These are phyloP conservation scores for Agrilus mali DNA, from an alignment of 2,888 invertebrate species.

Conservation along the genomic window DNA sequence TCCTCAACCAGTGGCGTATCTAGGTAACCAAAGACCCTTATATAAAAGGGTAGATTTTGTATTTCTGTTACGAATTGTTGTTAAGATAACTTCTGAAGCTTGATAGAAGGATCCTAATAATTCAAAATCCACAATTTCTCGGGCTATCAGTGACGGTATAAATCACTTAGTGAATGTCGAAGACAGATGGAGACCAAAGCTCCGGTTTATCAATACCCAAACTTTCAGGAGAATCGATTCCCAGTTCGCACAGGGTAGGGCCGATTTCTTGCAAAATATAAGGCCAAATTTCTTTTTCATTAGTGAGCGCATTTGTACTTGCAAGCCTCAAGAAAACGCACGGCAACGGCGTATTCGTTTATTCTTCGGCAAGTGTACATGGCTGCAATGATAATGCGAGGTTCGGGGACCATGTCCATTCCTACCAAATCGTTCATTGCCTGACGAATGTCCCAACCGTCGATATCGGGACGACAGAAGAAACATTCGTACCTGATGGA, in stretches of 20 bases:
- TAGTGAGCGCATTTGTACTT: constrained; percentile 71
- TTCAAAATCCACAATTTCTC: too few relatives aligned
- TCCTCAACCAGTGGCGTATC: too few relatives aligned
- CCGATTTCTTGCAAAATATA: constrained; percentile 80
- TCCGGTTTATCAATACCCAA: constrained; percentile 96
- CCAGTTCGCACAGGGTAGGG: constrained; percentile 84
- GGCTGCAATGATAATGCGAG: constrained; percentile 43
- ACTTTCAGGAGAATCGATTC: constrained; percentile 86
- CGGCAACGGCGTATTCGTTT: constrained; percentile 52
- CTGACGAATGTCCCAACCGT: constrained; percentile 62
- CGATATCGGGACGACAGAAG: constrained; percentile 76
- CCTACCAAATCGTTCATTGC: constrained; percentile 41
- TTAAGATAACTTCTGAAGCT: too few relatives aligned
- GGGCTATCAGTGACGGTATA: neutral
- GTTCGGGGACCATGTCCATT: constrained; percentile 47
- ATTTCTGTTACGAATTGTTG: too few relatives aligned
- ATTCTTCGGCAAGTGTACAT: constrained; percentile 49
- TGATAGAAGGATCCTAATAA: too few relatives aligned
- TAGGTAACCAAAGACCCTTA: too few relatives aligned
- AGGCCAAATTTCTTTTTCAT: constrained; percentile 68
- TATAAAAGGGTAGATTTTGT: too few relatives aligned
- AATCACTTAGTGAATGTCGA: constrained; percentile 38
- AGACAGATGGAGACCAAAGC: constrained; percentile 63
- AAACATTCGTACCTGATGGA: constrained; percentile 56
- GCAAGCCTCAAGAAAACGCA: constrained; percentile 76